These are phyloP conservation scores for Acanthochromis polyacanthus DNA, from an alignment of 2,113 vertebrate species.

Conservation along the genomic window DNA sequence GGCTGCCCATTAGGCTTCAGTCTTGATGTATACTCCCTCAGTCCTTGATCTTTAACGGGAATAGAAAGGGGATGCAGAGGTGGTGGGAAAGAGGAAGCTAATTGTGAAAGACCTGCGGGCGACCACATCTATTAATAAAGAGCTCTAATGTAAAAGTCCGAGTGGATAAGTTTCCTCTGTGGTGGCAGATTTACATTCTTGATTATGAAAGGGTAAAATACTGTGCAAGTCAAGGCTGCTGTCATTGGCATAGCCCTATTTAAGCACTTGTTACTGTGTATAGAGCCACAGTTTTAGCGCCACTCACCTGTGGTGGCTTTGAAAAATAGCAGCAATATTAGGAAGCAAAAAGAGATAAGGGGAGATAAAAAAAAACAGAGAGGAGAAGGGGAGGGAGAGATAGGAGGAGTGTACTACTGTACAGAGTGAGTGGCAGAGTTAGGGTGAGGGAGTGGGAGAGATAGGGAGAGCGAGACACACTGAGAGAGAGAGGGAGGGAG, in stretches of 20 bases:
- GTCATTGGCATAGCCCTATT: slow-evolving; percentile 28
- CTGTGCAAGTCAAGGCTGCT: slow-evolving; percentile 20
- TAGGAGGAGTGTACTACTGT: slow-evolving; percentile 75
- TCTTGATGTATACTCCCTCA: slow-evolving; percentile 43
- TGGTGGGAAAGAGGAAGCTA: slow-evolving; percentile 19
- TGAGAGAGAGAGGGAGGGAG: slow-evolving; percentile 34
- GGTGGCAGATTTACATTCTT: slow-evolving; percentile 33
- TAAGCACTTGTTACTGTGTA: slow-evolving; percentile 49
- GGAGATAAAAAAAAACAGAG: slow-evolving; percentile 46
- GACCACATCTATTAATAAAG: slow-evolving; percentile 56
- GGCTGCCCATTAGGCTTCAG: slow-evolving; percentile 60
- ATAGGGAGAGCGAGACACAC: slow-evolving; percentile 14
- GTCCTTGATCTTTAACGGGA: slow-evolving; percentile 50
- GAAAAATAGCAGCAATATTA: slow-evolving; percentile 65
- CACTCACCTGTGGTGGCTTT: slow-evolving; percentile 49
- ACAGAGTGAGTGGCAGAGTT: slow-evolving; percentile 62
- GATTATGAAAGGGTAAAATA: slow-evolving; percentile 33
- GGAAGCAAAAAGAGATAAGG: slow-evolving; percentile 50
- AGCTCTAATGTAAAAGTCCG: slow-evolving; percentile 39
- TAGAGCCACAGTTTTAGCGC: slow-evolving; percentile 28
- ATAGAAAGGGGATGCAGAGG: slow-evolving; percentile 17
- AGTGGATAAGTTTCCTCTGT: slow-evolving; percentile 34
- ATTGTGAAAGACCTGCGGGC: slow-evolving; percentile 52
- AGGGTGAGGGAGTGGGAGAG: slow-evolving; percentile 51
- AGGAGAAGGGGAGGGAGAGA: slow-evolving; percentile 55